A percentile compares a stretch with the other conserved stretches of the same genome.
Evolutionary conservation across 1,140 invertebrate genomes (phyloP).

Genomic region (Melipona quadrifasciata): DNA sequence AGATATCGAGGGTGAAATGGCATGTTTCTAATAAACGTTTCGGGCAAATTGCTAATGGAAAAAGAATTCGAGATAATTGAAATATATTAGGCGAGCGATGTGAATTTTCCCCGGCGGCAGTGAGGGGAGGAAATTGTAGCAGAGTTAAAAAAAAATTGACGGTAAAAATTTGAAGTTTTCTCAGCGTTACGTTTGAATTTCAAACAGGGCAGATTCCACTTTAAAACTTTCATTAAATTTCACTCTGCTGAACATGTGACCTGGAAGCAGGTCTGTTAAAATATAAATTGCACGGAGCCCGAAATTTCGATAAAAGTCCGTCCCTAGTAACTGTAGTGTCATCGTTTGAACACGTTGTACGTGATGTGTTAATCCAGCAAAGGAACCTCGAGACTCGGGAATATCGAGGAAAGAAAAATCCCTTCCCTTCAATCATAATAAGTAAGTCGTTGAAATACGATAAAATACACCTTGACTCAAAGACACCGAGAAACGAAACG

Average conservation of each 20-base stretch:
- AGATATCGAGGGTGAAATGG: constrained; percentile 58
- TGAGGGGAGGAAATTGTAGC: no score
- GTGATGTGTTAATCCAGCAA: no score
- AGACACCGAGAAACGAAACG: background rate
- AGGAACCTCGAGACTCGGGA: no score
- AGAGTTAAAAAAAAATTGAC: no score
- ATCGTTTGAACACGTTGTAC: background rate
- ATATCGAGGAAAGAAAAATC: no score
- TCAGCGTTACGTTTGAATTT: background rate
- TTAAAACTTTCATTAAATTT: background rate
- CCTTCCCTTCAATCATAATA: no score
- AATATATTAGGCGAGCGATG: background rate
- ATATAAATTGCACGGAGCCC: background rate
- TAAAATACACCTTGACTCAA: background rate
- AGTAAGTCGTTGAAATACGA: no score
- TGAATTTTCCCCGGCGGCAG: no score
- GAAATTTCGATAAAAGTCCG: background rate
- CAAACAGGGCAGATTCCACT: background rate
- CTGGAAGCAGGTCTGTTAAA: background rate
- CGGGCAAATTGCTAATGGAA: background rate
- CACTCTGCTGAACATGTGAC: background rate
- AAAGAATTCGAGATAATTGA: background rate
- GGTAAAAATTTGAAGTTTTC: background rate
- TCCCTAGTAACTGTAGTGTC: background rate
- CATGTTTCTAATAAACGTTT: constrained; percentile 43